Evolutionary conservation across 1,140 invertebrate species (phyloP).

Genomic region (Drosophila elegans): DNA sequence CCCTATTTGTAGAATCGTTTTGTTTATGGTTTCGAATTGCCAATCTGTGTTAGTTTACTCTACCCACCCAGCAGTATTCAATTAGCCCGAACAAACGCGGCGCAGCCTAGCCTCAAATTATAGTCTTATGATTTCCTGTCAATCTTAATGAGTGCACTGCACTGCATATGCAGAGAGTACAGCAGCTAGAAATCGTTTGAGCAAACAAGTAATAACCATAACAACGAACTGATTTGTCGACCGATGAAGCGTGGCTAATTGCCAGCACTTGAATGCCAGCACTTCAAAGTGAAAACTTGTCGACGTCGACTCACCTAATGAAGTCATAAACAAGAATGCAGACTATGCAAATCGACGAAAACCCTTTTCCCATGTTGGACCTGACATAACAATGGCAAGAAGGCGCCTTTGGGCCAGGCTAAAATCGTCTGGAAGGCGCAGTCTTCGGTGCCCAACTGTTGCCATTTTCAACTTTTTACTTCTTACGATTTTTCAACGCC

Average conservation of each 20-base stretch:
- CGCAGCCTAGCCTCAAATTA: slow-evolving; percentile 61
- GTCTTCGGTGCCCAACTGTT: slow-evolving; percentile 12
- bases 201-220: slow-evolving; percentile 37
- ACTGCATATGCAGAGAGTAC: slow-evolving; percentile 15
- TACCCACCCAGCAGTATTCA: slow-evolving; percentile 21
- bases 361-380: slow-evolving; percentile 18
- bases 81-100: slow-evolving; percentile 58
- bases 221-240: slow-evolving; percentile 64
- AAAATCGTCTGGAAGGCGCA: slow-evolving; percentile 29
- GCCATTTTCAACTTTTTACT: slow-evolving; percentile 37
- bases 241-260: slow-evolving; percentile 77
- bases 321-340: slow-evolving; percentile 60
- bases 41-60: slow-evolving; percentile 12
- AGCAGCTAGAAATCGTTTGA: slow-evolving; percentile 4
- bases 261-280: slow-evolving; percentile 42
- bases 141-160: slow-evolving; percentile 67
- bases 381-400: slow-evolving; percentile 51
- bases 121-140: slow-evolving; percentile 79
- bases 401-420: slow-evolving; percentile 42
- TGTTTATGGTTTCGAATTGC: slow-evolving; percentile 17
- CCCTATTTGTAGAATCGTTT: not conserved
- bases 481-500: slow-evolving; percentile 77
- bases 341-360: slow-evolving; percentile 24
- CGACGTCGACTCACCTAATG: slow-evolving; percentile 71
- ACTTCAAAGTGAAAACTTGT: slow-evolving; percentile 56